A percentile compares a stretch with the other conserved stretches of the same genome.
phyloP scores from a whole-genome alignment of 2,797 vertebrate genomes.

The Synanceia verrucosa region DNA sequence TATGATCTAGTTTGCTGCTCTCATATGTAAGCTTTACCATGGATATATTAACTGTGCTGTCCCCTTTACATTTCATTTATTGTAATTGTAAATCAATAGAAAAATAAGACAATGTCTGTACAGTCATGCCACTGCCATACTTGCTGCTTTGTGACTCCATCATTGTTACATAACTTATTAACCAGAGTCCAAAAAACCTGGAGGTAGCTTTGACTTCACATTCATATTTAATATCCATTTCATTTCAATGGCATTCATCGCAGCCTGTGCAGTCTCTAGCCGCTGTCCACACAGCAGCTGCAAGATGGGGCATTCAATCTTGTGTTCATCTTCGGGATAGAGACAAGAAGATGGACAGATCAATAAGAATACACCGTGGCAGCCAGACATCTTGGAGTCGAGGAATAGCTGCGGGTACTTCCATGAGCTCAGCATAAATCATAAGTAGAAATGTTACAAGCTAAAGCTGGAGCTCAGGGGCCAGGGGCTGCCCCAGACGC shows the following conservation, averaged over 20 bases:
- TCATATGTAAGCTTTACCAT: not conserved
- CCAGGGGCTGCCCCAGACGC: not conserved
- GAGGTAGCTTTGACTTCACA: slow-evolving; percentile 35
- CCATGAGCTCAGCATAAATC: slow-evolving; percentile 48
- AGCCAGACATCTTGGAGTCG: slow-evolving; percentile 35
- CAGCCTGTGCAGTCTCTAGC: slow-evolving; percentile 7
- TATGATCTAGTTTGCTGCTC: not conserved
- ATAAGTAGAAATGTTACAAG: slow-evolving; percentile 45
- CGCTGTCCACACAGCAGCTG: slow-evolving; percentile 58
- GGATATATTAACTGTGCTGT: not conserved
- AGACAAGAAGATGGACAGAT: slow-evolving; percentile 65
- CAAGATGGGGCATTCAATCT: slow-evolving; percentile 62
- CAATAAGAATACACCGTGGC: slow-evolving; percentile 61
- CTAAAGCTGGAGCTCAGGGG: slow-evolving; percentile 2
- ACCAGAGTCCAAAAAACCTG: slow-evolving; percentile 13
- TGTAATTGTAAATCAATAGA: slow-evolving; percentile 3
- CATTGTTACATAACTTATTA: slow-evolving; percentile 20
- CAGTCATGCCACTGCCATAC: not conserved
- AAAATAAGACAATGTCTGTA: not conserved
- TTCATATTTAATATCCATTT: slow-evolving; percentile 65
- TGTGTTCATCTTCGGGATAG: slow-evolving; percentile 45
- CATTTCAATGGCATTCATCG: slow-evolving; percentile 51
- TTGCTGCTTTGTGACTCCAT: slow-evolving; percentile 15
- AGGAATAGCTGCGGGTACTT: slow-evolving; percentile 45
- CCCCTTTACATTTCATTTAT: not conserved